phyloP scores from a whole-genome alignment of 2,797 vertebrate genomes.

The Trachurus trachurus region DNA sequence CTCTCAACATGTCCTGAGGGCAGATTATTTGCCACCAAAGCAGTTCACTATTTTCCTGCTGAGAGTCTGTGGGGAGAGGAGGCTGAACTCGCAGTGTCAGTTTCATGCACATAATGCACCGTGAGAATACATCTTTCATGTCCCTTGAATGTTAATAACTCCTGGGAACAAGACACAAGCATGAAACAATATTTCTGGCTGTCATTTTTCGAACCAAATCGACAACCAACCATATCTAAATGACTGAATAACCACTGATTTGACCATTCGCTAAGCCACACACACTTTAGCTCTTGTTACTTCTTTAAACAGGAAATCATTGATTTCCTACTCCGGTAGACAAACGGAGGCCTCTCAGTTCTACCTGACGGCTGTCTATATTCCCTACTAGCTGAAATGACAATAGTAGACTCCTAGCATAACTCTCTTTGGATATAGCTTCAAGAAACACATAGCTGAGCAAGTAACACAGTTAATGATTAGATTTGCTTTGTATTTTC shows the following conservation, averaged over 20 bases:
- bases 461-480: too few species aligned
- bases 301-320: not conserved
- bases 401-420: not conserved
- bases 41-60: constrained; percentile 53
- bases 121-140: constrained; percentile 33
- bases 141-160: constrained; percentile 8
- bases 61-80: constrained; percentile 19
- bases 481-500: not conserved
- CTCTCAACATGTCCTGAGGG: constrained; percentile 53
- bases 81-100: constrained; percentile 32
- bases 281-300: constrained; percentile 5
- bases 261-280: not conserved
- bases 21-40: constrained; percentile 61
- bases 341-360: not conserved
- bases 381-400: not conserved
- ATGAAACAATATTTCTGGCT: not conserved
- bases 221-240: constrained; percentile 9
- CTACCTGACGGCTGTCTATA: not conserved
- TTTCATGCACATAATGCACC: constrained; percentile 38
- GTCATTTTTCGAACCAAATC: constrained; percentile 8
- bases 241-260: constrained; percentile 1
- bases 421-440: not conserved
- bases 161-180: constrained; percentile 9
- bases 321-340: not conserved
- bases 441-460: too few species aligned